A percentile compares a stretch with the other conserved stretches of the same genome.
These are phyloP conservation scores for Lepas anatifera DNA, from an alignment of 2,888 invertebrate species.

Conservation along the genomic window DNA sequence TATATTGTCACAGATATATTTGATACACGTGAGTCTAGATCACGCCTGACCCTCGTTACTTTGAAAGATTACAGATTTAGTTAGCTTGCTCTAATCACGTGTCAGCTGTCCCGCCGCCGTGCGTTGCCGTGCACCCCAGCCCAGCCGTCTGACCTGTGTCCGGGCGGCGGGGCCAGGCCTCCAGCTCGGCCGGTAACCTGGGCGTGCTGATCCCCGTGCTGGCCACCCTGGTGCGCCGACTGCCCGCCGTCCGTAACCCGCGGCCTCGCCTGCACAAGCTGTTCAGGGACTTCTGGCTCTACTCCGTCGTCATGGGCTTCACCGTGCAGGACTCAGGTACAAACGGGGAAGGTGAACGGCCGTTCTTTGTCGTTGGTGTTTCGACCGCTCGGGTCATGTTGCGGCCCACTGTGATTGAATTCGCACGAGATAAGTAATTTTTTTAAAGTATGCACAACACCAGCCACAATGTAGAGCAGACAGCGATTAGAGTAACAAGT, in stretches of 20 bases:
- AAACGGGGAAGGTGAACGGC: too few species aligned
- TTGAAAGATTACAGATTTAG: too few species aligned
- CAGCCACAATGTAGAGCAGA: too few species aligned
- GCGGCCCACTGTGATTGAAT: too few species aligned
- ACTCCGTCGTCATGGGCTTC: conserved; percentile 98
- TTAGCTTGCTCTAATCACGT: neutral
- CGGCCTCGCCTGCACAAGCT: conserved; percentile 83
- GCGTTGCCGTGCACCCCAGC: neutral
- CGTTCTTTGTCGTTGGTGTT: too few species aligned
- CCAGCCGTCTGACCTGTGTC: neutral
- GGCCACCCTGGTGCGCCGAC: conserved; percentile 69
- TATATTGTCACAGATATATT: too few species aligned
- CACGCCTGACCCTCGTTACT: too few species aligned
- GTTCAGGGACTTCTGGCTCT: conserved; percentile 99
- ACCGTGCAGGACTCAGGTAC: conserved; percentile 66
- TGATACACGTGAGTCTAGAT: too few species aligned
- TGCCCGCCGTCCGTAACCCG: conserved; percentile 83
- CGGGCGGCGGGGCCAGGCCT: conserved; percentile 52
- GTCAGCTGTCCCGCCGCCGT: neutral
- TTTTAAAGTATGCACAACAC: too few species aligned
- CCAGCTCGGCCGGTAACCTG: conserved; percentile 90
- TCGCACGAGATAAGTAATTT: too few species aligned
- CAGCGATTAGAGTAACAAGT: too few species aligned
- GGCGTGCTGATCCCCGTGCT: conserved; percentile 97
- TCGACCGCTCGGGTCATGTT: too few species aligned